Evolutionary conservation across 2,113 vertebrate genomes (phyloP).

Genomic region (Acanthisitta chloris): DNA sequence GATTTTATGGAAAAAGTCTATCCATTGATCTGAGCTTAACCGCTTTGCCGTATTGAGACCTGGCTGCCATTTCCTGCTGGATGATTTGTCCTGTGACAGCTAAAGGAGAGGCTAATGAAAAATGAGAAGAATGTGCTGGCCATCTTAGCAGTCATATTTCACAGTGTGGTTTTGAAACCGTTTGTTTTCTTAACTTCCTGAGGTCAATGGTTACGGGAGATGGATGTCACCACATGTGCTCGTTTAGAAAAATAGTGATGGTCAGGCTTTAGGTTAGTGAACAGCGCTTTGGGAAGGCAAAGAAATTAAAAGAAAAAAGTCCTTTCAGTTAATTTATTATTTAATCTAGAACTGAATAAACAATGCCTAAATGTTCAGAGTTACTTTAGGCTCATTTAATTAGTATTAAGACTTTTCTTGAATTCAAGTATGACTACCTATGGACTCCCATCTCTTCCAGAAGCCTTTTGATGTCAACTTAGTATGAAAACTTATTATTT

Average conservation of each 20-base stretch:
- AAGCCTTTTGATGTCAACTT: not conserved
- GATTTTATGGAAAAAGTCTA: not conserved
- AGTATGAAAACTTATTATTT: not conserved
- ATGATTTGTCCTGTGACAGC: slow-evolving; percentile 39
- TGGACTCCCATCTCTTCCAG: not conserved
- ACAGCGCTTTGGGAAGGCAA: not conserved
- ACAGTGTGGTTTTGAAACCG: slow-evolving; percentile 37
- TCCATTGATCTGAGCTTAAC: not conserved
- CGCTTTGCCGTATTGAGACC: not conserved
- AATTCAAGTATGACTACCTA: not conserved
- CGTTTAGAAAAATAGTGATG: not conserved
- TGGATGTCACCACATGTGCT: slow-evolving; percentile 61
- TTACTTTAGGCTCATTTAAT: not conserved
- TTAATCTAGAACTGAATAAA: not conserved
- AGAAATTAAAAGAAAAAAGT: not conserved
- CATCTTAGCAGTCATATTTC: slow-evolving; percentile 54
- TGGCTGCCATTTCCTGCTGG: not conserved
- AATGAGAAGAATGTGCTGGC: slow-evolving; percentile 60
- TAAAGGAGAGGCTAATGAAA: slow-evolving; percentile 32
- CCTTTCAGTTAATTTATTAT: not conserved
- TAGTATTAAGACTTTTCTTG: not conserved
- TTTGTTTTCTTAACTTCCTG: slow-evolving; percentile 69
- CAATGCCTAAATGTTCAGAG: not conserved
- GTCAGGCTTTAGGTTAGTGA: not conserved
- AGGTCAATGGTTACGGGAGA: slow-evolving; percentile 52